Conservation (phyloP, 2,797 vertebrate genomes). For the Gymnoscopelus microlampas region DNA sequence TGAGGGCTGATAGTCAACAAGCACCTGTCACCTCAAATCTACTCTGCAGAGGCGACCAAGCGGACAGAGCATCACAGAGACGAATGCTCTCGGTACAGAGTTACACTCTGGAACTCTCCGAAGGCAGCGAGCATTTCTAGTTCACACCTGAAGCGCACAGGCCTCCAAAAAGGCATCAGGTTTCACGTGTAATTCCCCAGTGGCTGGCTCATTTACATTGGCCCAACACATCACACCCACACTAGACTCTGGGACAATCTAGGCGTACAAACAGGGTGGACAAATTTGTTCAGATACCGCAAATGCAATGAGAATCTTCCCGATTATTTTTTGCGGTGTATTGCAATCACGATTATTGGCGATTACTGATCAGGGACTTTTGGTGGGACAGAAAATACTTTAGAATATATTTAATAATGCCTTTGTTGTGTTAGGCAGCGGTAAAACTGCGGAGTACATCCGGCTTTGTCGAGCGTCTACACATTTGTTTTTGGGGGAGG, state of each 20-base stretch:
- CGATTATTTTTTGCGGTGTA: too few relatives aligned
- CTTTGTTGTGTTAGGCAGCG: too few relatives aligned
- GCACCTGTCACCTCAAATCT: conserved; percentile 58
- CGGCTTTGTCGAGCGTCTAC: too few relatives aligned
- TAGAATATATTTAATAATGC: too few relatives aligned
- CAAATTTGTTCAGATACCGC: neutral
- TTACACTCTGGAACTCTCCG: neutral
- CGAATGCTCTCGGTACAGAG: neutral
- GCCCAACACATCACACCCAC: neutral
- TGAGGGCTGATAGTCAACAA: conserved; percentile 20
- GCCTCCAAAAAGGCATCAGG: neutral
- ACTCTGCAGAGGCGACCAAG: conserved; percentile 9
- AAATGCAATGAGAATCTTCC: too few relatives aligned
- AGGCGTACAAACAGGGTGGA: too few relatives aligned
- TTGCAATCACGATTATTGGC: too few relatives aligned
- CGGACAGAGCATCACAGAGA: conserved; percentile 1
- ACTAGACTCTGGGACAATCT: neutral
- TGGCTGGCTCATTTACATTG: neutral
- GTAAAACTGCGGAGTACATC: too few relatives aligned
- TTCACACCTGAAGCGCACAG: conserved; percentile 34
- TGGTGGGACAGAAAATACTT: too few relatives aligned
- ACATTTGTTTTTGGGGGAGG: too few relatives aligned
- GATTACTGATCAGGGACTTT: too few relatives aligned
- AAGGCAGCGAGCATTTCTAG: neutral
- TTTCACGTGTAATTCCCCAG: conserved; percentile 23